Evolutionary conservation across 2,888 invertebrate genomes (phyloP), one percentile per base, ranked within the genome.

Genomic region (Operophtera brumata): DNA sequence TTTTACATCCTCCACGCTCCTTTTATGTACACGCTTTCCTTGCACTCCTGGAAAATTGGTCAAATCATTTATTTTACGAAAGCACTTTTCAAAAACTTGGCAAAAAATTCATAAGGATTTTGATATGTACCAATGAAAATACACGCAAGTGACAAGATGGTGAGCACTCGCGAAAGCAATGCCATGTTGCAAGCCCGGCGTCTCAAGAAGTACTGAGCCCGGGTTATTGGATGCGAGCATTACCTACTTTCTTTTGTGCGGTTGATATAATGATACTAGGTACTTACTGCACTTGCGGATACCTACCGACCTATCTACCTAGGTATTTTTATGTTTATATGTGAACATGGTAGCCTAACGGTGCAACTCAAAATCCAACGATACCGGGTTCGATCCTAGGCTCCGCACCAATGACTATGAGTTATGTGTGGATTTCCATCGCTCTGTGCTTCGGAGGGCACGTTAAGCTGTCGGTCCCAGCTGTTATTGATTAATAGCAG

Each of bases 1-100:
- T 69, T 92, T 91, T 30, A 93, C 86, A 69, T 87, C 83, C 54
- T 82, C 73, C 52, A 86, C 64, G 66, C 87, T 91, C 56, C 91
- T 81, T 75, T 88, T 91, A 50, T 73, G 75, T 50, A 86, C 71
- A 69, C 81, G 79, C 64, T 83, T 84, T 63, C 82, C 81, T 61
- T 77, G 72, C 65, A 78, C 81, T 67, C 80, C 90, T 91, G 82
- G 10, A 57, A 59, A 61, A 63, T 57, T 55, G 47, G 57, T 56
- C 13, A 26, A 48, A 20, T 4, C 32, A 41, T 26, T 47, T 41
- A 34, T 11, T 11, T 5, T 13, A 13, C 3, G 2, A 7, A 36
- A 36, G 2, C 36, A 6, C 8, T 34, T 34, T n/a, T 30, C 30
- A 1, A 30, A 26, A 30, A 30, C 30, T 30, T 8, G 2, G 14